These are phyloP conservation scores for Artibeus jamaicensis DNA, from an alignment of 2,797 vertebrate genomes.

Conservation along the genomic window DNA sequence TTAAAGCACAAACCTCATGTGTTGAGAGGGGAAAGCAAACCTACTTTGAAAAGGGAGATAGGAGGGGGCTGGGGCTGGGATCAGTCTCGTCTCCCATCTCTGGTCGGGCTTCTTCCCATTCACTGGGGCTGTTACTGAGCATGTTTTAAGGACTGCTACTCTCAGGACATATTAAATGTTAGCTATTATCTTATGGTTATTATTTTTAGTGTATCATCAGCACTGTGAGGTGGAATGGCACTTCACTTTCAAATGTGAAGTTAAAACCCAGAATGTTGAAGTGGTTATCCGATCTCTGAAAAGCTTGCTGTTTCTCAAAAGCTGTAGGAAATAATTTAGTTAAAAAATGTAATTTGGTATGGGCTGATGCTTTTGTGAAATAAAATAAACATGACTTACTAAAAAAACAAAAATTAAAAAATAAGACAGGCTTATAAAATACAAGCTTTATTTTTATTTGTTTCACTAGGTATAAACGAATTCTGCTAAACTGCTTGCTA, in stretches of 20 bases:
- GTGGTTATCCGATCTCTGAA: not conserved
- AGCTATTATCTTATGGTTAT: not conserved
- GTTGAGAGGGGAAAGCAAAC: not conserved
- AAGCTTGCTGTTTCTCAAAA: not conserved
- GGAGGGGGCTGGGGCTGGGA: not conserved
- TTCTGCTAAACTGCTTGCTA: not conserved
- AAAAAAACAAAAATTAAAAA: not conserved
- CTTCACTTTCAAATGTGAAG: not conserved
- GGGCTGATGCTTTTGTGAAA: not conserved
- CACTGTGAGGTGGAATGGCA: not conserved
- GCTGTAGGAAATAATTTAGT: not conserved
- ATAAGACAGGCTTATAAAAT: not conserved
- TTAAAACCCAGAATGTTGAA: not conserved
- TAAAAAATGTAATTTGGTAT: not conserved
- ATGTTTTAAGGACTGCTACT: conserved; percentile 17
- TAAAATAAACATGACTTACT: not conserved
- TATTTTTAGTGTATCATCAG: not conserved
- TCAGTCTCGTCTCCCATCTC: not conserved
- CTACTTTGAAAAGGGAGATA: not conserved
- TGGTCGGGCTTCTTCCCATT: not conserved
- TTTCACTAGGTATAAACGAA: not conserved
- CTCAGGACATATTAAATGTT: not conserved
- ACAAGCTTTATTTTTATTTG: not conserved
- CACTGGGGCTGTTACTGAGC: conserved; percentile 61
- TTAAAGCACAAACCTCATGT: not conserved